Conservation (phyloP, 2,888 invertebrate species). For the Adelognathus sp. region DNA sequence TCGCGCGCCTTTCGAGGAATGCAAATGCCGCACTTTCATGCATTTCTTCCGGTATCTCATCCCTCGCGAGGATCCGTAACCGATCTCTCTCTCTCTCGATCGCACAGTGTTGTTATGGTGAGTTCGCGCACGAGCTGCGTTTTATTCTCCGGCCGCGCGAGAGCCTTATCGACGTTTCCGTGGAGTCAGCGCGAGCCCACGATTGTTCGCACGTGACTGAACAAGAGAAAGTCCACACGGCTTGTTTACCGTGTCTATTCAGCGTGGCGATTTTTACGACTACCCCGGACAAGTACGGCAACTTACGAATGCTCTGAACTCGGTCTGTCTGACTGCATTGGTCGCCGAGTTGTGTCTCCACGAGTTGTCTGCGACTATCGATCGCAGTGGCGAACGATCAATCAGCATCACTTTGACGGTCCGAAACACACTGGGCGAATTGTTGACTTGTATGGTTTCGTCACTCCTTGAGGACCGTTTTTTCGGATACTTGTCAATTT, state of each 20-base stretch:
- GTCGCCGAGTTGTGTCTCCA: not conserved
- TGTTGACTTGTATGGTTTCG: too few species aligned
- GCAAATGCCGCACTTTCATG: slow-evolving; percentile 62
- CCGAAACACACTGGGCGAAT: too few species aligned
- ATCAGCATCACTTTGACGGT: not conserved
- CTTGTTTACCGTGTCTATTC: slow-evolving; percentile 57
- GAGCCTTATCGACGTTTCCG: slow-evolving; percentile 21
- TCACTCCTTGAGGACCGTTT: too few species aligned
- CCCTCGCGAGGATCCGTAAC: slow-evolving; percentile 45
- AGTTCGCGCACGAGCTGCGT: slow-evolving; percentile 42
- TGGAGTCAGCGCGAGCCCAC: slow-evolving; percentile 39
- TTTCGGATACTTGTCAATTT: too few species aligned
- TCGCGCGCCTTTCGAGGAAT: slow-evolving; percentile 56
- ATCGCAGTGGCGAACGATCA: not conserved
- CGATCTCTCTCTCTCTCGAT: not conserved
- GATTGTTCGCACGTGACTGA: slow-evolving; percentile 62
- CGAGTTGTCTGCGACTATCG: not conserved
- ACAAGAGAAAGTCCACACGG: slow-evolving; percentile 60
- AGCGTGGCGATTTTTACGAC: slow-evolving; percentile 49
- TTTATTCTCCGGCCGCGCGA: slow-evolving; percentile 51
- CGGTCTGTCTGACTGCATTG: not conserved
- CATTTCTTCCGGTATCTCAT: slow-evolving; percentile 55
- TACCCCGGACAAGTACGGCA: slow-evolving; percentile 25
- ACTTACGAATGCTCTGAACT: not conserved
- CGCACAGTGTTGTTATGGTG: not conserved